Percentiles rank a stretch among this genome's conserved stretches.
Conservation (phyloP, 2,797 vertebrate species). For the Betta splendens region DNA sequence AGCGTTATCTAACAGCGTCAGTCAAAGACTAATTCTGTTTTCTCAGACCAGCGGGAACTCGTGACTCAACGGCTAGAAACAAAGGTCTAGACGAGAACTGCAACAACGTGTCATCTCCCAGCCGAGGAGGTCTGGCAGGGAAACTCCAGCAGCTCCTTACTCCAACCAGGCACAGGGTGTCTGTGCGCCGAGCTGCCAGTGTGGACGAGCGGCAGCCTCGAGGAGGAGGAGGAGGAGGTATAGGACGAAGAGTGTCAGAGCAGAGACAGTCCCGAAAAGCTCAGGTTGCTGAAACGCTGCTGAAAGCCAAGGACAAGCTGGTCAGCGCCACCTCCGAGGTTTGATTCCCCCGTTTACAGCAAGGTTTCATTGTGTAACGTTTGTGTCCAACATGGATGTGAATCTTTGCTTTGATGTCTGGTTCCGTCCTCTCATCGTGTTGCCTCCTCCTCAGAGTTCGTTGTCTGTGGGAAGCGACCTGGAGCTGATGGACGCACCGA, state of each 20-base stretch:
- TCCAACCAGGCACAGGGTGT: slow-evolving; percentile 77
- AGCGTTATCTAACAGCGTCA: neutral
- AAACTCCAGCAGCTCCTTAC: slow-evolving; percentile 93
- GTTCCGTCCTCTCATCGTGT: too few relatives aligned
- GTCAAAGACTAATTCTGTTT: too few relatives aligned
- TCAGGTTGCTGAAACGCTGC: slow-evolving; percentile 82
- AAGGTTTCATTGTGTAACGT: neutral
- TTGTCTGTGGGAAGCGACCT: slow-evolving; percentile 89
- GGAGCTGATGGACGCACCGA: slow-evolving; percentile 84
- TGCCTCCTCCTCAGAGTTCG: slow-evolving; percentile 82
- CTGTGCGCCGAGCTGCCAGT: slow-evolving; percentile 72
- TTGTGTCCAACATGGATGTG: too few relatives aligned
- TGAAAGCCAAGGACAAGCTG: slow-evolving; percentile 85
- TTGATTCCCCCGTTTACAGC: neutral
- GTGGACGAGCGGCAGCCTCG: slow-evolving; percentile 75
- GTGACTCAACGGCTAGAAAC: slow-evolving; percentile 53
- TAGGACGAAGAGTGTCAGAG: slow-evolving; percentile 64
- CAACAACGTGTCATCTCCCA: slow-evolving; percentile 77
- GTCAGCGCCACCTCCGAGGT: slow-evolving; percentile 91
- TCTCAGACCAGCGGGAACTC: slow-evolving; percentile 46
- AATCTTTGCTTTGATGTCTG: too few relatives aligned
- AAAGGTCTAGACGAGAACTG: slow-evolving; percentile 81
- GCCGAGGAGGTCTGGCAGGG: slow-evolving; percentile 83
- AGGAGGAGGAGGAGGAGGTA: slow-evolving; percentile 20
- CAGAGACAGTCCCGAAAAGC: slow-evolving; percentile 80